Conservation (phyloP, 2,888 invertebrate species). For the Endotricha flammealis region DNA sequence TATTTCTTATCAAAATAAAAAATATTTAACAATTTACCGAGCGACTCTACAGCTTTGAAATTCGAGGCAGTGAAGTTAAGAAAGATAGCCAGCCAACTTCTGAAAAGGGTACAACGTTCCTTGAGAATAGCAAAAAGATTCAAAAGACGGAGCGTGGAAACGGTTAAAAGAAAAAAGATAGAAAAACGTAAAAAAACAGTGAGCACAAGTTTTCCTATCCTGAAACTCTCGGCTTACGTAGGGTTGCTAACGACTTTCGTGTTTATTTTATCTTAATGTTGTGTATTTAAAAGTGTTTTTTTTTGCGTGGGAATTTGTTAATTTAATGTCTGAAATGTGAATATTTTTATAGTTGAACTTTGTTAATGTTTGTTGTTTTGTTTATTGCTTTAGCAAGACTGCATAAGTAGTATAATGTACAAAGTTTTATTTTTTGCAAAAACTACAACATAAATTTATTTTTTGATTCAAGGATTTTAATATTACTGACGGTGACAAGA, state of each 20-base stretch:
- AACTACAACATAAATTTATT: too few species aligned
- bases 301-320: neutral
- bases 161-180: slow-evolving; percentile 41
- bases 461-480: too few species aligned
- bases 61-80: slow-evolving; percentile 66
- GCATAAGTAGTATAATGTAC: too few species aligned
- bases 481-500: too few species aligned
- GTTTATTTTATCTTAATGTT: slow-evolving; percentile 23
- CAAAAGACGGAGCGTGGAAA: slow-evolving; percentile 45
- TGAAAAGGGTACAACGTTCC: slow-evolving; percentile 76
- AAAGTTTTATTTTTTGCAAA: too few species aligned
- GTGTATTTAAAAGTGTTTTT: neutral
- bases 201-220: slow-evolving; percentile 68
- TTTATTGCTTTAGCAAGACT: too few species aligned
- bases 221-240: slow-evolving; percentile 38
- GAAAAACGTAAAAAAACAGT: slow-evolving; percentile 71
- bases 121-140: slow-evolving; percentile 62
- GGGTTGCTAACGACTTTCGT: slow-evolving; percentile 51
- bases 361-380: neutral
- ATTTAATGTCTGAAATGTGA: neutral
- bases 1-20: too few species aligned
- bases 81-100: slow-evolving; percentile 73
- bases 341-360: too few species aligned
- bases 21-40: too few species aligned
- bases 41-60: slow-evolving; percentile 39